Evolutionary conservation across 2,888 invertebrate genomes (phyloP).

Genomic region (Caenorhabditis virilis): DNA sequence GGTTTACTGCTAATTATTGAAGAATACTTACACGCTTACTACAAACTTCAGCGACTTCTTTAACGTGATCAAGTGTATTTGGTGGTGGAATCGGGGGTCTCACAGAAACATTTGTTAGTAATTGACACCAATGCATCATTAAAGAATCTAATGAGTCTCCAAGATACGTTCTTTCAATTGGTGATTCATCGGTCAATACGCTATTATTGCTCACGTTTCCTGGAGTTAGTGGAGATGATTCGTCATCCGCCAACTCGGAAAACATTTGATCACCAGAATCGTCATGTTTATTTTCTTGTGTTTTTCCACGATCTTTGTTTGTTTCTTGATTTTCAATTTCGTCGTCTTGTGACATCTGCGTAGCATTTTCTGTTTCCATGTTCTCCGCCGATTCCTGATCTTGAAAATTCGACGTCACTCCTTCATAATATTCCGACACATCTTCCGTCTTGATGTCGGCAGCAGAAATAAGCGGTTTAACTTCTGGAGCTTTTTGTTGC

Average conservation of each 20-base stretch:
- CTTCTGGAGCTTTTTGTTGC: not conserved
- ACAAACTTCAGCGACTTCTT: constrained; percentile 59
- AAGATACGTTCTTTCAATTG: constrained; percentile 18
- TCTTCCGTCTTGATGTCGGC: not conserved
- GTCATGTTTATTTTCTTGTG: not conserved
- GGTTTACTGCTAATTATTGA: not conserved
- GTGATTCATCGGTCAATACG: too few species aligned
- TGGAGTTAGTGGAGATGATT: not conserved
- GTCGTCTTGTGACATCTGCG: not conserved
- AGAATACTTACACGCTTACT: constrained; percentile 42
- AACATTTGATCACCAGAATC: too few species aligned
- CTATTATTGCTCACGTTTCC: too few species aligned
- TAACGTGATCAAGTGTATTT: constrained; percentile 57
- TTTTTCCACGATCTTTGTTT: not conserved
- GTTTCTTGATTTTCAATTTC: not conserved
- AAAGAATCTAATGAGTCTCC: constrained; percentile 31
- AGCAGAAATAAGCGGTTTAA: not conserved
- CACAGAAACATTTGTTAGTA: constrained; percentile 30
- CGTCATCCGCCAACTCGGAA: constrained; percentile 1
- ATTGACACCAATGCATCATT: constrained; percentile 39
- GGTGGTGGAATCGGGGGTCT: constrained; percentile 43
- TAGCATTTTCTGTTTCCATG: not conserved
- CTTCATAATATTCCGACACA: not conserved
- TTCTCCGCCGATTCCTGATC: not conserved
- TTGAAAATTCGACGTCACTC: not conserved